Evolutionary conservation across 23 tunicate genomes (phyloP).

Genomic region (Clavelina lepadiformis): DNA sequence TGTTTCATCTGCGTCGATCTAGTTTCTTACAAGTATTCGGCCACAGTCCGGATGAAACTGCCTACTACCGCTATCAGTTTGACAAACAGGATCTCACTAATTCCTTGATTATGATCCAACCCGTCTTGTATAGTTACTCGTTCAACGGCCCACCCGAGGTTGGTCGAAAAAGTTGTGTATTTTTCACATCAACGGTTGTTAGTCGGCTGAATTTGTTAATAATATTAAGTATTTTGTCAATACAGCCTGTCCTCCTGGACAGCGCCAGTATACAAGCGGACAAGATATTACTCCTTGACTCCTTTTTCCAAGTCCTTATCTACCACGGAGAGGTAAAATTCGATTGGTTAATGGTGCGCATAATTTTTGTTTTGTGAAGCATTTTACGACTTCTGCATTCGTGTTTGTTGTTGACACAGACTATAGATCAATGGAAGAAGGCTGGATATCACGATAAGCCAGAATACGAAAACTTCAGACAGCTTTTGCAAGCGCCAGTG

Average conservation of each 20-base stretch:
- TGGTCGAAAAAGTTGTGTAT: neutral
- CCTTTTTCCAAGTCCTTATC: constrained; percentile 96
- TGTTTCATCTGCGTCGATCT: constrained; percentile 98
- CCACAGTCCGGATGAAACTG: constrained; percentile 98
- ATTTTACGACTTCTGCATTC: neutral
- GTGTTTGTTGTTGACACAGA: constrained; percentile 56
- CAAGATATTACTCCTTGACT: constrained; percentile 86
- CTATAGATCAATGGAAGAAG: constrained; percentile 96
- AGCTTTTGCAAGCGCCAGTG: constrained; percentile 90
- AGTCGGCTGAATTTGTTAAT: neutral
- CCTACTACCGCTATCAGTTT: constrained; percentile 92
- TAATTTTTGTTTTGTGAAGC: neutral
- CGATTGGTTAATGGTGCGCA: neutral
- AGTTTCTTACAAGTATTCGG: constrained; percentile 97
- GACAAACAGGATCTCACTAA: constrained; percentile 87
- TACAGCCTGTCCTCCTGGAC: constrained; percentile 93
- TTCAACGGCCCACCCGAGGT: constrained; percentile 98
- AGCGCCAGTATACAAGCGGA: constrained; percentile 89
- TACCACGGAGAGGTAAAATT: constrained; percentile 92
- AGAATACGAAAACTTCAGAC: constrained; percentile 86
- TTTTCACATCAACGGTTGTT: neutral
- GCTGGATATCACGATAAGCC: constrained; percentile 94
- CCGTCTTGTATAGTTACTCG: constrained; percentile 90
- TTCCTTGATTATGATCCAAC: constrained; percentile 95
- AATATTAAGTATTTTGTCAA: neutral